A percentile compares a stretch with the other conserved stretches of the same genome.
These are phyloP conservation scores for Nematopogon swammerdamellus DNA, from an alignment of 2,888 invertebrate species.

Conservation along the genomic window DNA sequence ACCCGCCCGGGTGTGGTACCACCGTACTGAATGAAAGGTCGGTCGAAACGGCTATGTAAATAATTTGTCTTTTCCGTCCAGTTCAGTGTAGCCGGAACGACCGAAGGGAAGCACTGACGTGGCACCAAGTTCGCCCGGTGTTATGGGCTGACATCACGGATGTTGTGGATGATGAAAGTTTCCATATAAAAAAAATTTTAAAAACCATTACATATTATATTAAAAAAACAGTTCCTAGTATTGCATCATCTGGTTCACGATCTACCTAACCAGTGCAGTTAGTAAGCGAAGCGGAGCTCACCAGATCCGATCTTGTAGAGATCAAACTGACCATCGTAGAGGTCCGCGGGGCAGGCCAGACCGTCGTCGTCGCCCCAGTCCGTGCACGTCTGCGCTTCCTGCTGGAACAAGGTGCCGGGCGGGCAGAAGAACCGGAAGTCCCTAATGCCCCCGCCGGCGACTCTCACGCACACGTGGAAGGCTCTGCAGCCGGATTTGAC, in stretches of 20 bases:
- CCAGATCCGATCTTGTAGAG: slow-evolving; percentile 78
- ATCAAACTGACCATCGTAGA: slow-evolving; percentile 85
- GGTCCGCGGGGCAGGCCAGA: slow-evolving; percentile 79
- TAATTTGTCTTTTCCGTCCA: too few species aligned
- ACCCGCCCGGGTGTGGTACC: too few species aligned
- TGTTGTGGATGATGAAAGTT: too few species aligned
- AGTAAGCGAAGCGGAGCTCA: slow-evolving; percentile 43
- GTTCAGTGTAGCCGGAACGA: too few species aligned
- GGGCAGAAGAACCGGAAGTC: slow-evolving; percentile 87
- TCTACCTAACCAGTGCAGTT: not conserved
- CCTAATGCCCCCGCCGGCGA: slow-evolving; percentile 73
- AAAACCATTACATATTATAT: too few species aligned
- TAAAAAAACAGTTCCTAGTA: too few species aligned
- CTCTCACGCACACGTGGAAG: slow-evolving; percentile 86
- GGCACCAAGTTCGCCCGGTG: too few species aligned
- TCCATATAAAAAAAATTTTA: too few species aligned
- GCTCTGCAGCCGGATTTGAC: slow-evolving; percentile 84
- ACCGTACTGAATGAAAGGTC: too few species aligned
- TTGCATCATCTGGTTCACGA: not conserved
- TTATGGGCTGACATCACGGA: too few species aligned
- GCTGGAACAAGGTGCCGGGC: slow-evolving; percentile 87
- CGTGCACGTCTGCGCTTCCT: slow-evolving; percentile 89
- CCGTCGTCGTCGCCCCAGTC: slow-evolving; percentile 76
- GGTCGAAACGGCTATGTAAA: too few species aligned
- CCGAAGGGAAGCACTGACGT: too few species aligned